These are phyloP conservation scores for Agrochola lota DNA, from an alignment of 2,888 invertebrate genomes.

Conservation along the genomic window DNA sequence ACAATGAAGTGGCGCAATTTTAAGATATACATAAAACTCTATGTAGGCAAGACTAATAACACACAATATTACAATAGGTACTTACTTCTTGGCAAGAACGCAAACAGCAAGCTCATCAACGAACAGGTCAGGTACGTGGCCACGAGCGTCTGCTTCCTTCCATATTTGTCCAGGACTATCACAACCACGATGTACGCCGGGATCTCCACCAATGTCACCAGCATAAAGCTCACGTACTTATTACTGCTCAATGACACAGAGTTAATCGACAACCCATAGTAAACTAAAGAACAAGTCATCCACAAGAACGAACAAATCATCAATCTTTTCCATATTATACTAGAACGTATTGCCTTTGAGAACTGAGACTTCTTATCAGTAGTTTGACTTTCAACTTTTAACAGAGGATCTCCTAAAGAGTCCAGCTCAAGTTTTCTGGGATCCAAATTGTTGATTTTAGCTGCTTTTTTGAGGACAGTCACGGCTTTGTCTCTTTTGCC, in stretches of 20 bases:
- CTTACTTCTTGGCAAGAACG: conserved; percentile 91
- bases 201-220: conserved; percentile 92
- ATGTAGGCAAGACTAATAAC: not conserved
- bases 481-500: conserved; percentile 92
- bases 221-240: conserved; percentile 94
- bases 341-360: conserved; percentile 89
- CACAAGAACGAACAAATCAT: conserved; percentile 93
- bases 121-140: conserved; percentile 92
- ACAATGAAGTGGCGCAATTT: too few relatives aligned
- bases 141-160: conserved; percentile 92
- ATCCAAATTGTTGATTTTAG: conserved; percentile 91
- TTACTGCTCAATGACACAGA: conserved; percentile 94
- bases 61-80: conserved; percentile 28
- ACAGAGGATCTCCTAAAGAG: conserved; percentile 83
- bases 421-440: conserved; percentile 87
- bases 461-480: conserved; percentile 91
- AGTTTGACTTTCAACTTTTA: conserved; percentile 79
- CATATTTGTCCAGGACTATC: conserved; percentile 92
- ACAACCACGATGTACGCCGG: conserved; percentile 93
- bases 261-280: conserved; percentile 95
- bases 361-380: conserved; percentile 84
- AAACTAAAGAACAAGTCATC: conserved; percentile 95
- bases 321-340: conserved; percentile 90
- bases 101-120: conserved; percentile 90
- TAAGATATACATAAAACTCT: too few relatives aligned